Evolutionary conservation across 1,140 invertebrate species (phyloP).

Genomic region (Lutraria rhynchaena): DNA sequence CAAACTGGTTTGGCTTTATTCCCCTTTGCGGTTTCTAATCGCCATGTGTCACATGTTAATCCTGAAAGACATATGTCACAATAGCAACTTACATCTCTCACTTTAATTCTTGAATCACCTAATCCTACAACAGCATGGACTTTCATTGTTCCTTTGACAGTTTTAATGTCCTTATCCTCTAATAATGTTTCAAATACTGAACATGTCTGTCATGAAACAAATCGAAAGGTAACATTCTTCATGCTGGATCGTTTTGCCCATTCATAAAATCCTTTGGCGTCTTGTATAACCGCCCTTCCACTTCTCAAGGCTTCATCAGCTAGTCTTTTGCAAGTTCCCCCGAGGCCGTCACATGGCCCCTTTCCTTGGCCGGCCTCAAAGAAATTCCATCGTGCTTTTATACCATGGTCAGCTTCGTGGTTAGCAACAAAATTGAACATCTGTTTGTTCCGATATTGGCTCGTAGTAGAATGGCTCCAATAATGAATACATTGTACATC

Average conservation of each 20-base stretch:
- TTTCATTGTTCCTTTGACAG: constrained; percentile 62
- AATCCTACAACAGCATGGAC: constrained; percentile 60
- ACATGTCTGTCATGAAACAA: too few species aligned
- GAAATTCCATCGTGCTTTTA: constrained; percentile 40
- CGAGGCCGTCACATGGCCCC: constrained; percentile 42
- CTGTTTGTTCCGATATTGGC: constrained; percentile 43
- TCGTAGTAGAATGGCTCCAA: too few species aligned
- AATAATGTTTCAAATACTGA: too few species aligned
- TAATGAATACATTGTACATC: too few species aligned
- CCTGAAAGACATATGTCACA: constrained; percentile 42
- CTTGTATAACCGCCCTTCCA: constrained; percentile 40
- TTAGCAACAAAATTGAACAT: constrained; percentile 19
- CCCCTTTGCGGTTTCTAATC: too few species aligned
- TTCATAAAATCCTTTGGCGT: constrained; percentile 5
- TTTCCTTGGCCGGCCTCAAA: constrained; percentile 60
- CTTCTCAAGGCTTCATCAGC: constrained; percentile 48
- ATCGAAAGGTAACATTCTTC: constrained; percentile 10
- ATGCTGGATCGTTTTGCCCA: neutral
- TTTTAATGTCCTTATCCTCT: constrained; percentile 7
- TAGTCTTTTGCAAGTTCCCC: constrained; percentile 38
- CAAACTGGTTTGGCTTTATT: too few species aligned
- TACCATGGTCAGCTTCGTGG: too few species aligned
- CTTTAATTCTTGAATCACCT: constrained; percentile 12
- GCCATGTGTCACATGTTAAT: constrained; percentile 17
- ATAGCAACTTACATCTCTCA: constrained; percentile 50